Evolutionary conservation across 2,888 invertebrate species (phyloP), one percentile per base, ranked within the genome.

Genomic region (Pachydiplax longipennis): DNA sequence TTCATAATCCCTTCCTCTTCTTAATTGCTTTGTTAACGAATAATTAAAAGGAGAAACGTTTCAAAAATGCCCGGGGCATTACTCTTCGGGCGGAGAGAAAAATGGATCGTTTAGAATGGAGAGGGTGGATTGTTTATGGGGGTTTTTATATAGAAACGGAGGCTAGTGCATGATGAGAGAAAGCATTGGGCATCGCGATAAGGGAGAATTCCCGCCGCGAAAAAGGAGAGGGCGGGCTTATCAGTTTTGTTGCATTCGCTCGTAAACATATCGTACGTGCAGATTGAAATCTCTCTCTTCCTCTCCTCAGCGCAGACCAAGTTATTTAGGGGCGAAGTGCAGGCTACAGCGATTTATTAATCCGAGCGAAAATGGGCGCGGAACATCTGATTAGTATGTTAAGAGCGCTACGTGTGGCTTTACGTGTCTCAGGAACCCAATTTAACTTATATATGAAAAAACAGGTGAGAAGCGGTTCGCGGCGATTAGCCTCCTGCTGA

Each of bases 201-300:
- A 25, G 83, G 83, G 31, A 18, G 53, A 58, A 31, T 31, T 73
- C 73, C 73, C 25, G 73, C 73, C 73, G 58, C 13, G 83, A 35
- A 31, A 31, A 18, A 44, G n/a, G 48, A 44, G 48, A 0, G 44
- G 44, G 44, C 8, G 58, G n/a, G 83, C 58, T 83, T 83, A 53
- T 83, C 83, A 83, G 53, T 83, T 83, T 83, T 53, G 58, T 53
- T 31, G 83, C 83, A 58, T 31, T n/a, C 53, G 83, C 83, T 83
- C 83, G 83, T 83, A 83, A 83, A 83, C 58, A 31, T 48, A 48
- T n/a, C 82, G 12, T 25, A 44, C 53, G 3, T 18, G 31, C 53
- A 53, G 83, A 83, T 83, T 83, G 83, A 83, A 83, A 83, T 83
- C 83, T 83, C 53, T 53, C 13, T 31, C 31, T 6, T 22, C 58